A percentile compares a stretch with the other conserved stretches of the same genome.
phyloP scores from a whole-genome alignment of 2,113 vertebrate genomes.

The Clarias batrachus region DNA sequence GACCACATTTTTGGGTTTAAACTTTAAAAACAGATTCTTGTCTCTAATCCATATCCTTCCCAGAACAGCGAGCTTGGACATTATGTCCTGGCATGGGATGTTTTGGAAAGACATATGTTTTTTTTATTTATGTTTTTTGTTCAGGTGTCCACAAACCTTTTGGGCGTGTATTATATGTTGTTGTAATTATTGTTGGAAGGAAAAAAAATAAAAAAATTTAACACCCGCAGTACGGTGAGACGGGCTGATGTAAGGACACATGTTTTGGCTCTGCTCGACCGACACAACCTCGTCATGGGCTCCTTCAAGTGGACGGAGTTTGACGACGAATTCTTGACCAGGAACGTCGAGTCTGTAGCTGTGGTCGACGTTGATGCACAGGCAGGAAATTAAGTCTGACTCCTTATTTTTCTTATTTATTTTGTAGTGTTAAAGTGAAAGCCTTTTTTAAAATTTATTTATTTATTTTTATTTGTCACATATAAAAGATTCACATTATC shows the following conservation, averaged over 20 bases:
- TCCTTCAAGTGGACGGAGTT: slow-evolving; percentile 92
- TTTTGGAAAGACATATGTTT: neutral
- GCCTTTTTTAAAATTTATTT: no score
- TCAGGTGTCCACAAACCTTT: neutral
- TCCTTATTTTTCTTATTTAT: neutral
- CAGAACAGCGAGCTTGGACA: neutral
- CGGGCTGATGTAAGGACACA: slow-evolving; percentile 77
- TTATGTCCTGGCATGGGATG: neutral
- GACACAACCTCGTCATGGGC: slow-evolving; percentile 84
- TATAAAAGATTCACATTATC: no score
- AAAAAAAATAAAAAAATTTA: neutral
- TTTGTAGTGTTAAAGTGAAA: neutral
- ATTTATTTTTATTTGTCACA: no score
- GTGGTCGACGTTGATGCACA: slow-evolving; percentile 79
- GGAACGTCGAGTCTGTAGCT: slow-evolving; percentile 82
- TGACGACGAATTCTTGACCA: slow-evolving; percentile 84
- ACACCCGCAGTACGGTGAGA: slow-evolving; percentile 76
- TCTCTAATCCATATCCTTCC: neutral
- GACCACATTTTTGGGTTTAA: no score
- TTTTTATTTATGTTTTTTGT: no score
- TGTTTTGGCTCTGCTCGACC: slow-evolving; percentile 79
- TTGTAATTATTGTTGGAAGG: neutral
- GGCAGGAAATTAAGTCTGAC: slow-evolving; percentile 63
- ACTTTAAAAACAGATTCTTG: no score
- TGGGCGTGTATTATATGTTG: neutral